Percentiles rank a stretch among this genome's conserved stretches.
Conservation (phyloP, 2,113 vertebrate genomes). For the Nesoenas mayeri region DNA sequence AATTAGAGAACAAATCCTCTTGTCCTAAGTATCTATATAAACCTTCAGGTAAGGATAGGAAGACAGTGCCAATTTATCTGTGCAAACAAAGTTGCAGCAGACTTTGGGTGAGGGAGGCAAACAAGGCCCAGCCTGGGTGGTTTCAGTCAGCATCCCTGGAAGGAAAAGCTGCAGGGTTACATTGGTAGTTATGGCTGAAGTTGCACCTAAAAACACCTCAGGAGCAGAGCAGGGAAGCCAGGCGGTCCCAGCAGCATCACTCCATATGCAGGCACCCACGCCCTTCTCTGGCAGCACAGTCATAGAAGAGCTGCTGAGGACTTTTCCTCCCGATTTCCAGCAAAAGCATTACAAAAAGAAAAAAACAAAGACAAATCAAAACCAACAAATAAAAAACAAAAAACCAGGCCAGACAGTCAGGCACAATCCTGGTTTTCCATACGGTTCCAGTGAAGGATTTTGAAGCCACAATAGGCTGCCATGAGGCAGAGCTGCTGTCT, state of each 20-base stretch:
- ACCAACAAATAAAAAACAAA: neutral
- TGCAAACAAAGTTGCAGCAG: neutral
- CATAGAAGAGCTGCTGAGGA: neutral
- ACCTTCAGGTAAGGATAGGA: neutral
- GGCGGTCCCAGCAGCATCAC: neutral
- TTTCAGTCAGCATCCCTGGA: neutral
- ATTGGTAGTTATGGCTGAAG: neutral
- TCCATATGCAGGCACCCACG: neutral
- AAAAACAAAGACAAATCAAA: neutral
- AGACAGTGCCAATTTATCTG: neutral
- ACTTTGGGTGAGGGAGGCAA: neutral
- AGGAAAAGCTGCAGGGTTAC: neutral
- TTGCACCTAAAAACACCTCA: neutral
- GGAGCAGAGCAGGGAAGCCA: neutral
- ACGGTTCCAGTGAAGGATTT: neutral
- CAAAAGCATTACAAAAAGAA: neutral
- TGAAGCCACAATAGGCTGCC: neutral
- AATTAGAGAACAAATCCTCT: neutral
- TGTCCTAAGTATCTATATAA: neutral
- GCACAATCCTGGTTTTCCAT: neutral
- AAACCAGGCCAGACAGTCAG: neutral
- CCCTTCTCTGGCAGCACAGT: neutral
- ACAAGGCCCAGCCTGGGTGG: accelerated
- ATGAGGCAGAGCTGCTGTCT: neutral
- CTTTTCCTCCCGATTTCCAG: neutral